phyloP scores from a whole-genome alignment of 2,888 invertebrate genomes.

The Neelides folsomi region DNA sequence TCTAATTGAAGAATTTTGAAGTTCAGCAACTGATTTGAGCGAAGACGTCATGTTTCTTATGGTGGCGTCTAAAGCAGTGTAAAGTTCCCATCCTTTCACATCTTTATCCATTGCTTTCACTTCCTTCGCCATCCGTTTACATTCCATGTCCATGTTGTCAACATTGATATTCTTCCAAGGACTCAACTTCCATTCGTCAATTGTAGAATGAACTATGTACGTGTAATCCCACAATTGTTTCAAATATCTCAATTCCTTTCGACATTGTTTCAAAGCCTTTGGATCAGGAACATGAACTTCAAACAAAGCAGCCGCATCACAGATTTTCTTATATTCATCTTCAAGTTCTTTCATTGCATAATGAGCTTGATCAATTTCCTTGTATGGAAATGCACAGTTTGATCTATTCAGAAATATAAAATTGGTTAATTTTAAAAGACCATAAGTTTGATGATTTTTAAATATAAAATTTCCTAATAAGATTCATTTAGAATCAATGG shows the following conservation, averaged over 20 bases:
- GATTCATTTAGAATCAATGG: no score
- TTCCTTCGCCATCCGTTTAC: constrained; percentile 93
- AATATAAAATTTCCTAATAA: no score
- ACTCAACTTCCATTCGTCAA: constrained; percentile 89
- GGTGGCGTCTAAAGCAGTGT: constrained; percentile 69
- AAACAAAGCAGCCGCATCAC: constrained; percentile 80
- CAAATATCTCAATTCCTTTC: constrained; percentile 61
- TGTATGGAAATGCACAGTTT: constrained; percentile 58
- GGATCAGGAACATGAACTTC: constrained; percentile 92
- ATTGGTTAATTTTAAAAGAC: not conserved
- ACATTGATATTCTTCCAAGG: constrained; percentile 95
- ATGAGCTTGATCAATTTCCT: constrained; percentile 62
- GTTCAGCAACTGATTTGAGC: constrained; percentile 80
- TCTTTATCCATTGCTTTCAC: constrained; percentile 84
- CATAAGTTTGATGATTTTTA: not conserved
- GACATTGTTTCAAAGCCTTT: constrained; percentile 77
- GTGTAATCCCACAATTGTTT: constrained; percentile 94
- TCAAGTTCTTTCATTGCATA: constrained; percentile 66
- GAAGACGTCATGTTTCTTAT: constrained; percentile 96
- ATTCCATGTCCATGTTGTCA: constrained; percentile 96
- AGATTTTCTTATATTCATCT: constrained; percentile 69
- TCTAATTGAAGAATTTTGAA: constrained; percentile 90
- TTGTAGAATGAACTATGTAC: constrained; percentile 60
- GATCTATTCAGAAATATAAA: constrained; percentile 44
- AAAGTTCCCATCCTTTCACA: constrained; percentile 89